A percentile compares a stretch with the other conserved stretches of the same genome.
These are phyloP conservation scores for Gobionotothen gibberifrons DNA, from an alignment of 2,797 vertebrate species.

Conservation along the genomic window DNA sequence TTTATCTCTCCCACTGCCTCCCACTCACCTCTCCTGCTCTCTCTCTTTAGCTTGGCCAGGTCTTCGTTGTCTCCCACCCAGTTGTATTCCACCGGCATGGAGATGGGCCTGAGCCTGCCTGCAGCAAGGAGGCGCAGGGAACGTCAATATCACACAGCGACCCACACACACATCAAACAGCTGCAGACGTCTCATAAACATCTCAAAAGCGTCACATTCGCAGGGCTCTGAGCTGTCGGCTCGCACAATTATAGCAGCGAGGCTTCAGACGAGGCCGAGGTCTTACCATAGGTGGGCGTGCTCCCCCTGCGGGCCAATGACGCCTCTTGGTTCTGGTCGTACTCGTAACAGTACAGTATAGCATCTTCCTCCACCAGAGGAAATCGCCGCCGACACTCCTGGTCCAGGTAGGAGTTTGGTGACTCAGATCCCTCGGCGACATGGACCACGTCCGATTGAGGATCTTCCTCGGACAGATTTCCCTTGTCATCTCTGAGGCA, in stretches of 20 bases:
- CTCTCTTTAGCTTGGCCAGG: constrained; percentile 96
- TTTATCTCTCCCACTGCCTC: constrained; percentile 67
- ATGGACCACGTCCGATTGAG: constrained; percentile 88
- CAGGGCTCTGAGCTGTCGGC: constrained; percentile 4
- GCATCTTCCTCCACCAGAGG: constrained; percentile 96
- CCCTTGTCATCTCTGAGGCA: constrained; percentile 91
- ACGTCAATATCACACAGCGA: constrained; percentile 60
- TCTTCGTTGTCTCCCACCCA: constrained; percentile 99
- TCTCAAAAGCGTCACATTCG: constrained; percentile 35
- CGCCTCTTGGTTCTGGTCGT: constrained; percentile 93
- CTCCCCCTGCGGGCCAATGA: constrained; percentile 92
- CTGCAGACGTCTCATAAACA: constrained; percentile 37
- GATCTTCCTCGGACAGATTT: constrained; percentile 89
- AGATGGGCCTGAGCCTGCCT: constrained; percentile 98
- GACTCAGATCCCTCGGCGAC: constrained; percentile 95
- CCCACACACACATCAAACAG: constrained; percentile 44
- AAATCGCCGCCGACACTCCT: constrained; percentile 93
- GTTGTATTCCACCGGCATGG: constrained; percentile 99
- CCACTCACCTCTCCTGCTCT: constrained; percentile 91
- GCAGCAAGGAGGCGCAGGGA: constrained; percentile 63
- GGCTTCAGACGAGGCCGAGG: constrained; percentile 19
- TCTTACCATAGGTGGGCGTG: constrained; percentile 95
- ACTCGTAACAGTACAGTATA: constrained; percentile 97
- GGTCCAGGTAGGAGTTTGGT: constrained; percentile 98
- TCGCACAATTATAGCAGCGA: constrained; percentile 26